These are phyloP conservation scores for Drosophila cardini DNA, from an alignment of 1,140 invertebrate genomes.

Conservation along the genomic window DNA sequence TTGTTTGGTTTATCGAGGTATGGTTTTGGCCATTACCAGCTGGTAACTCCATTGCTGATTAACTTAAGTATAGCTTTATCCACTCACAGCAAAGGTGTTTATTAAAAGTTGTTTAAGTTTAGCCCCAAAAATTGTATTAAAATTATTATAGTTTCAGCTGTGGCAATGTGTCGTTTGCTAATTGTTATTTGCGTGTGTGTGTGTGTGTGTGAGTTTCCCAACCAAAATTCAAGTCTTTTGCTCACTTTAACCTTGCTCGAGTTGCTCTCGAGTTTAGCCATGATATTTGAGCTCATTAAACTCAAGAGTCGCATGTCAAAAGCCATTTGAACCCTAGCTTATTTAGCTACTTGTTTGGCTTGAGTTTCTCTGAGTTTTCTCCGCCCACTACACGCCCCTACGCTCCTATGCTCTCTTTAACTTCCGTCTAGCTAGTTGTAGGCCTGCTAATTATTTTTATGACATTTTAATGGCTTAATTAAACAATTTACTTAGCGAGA, in stretches of 20 bases:
- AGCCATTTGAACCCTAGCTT: constrained; percentile 55
- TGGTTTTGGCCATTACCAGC: not conserved
- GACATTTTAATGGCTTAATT: constrained; percentile 80
- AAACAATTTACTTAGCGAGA: constrained; percentile 72
- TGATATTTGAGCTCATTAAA: constrained; percentile 43
- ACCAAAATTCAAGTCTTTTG: constrained; percentile 13
- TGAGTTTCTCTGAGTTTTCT: constrained; percentile 1
- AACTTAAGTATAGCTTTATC: not conserved
- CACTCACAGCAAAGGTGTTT: constrained; percentile 3
- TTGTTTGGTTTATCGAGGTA: not conserved
- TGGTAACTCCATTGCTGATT: constrained; percentile 9
- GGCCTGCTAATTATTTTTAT: constrained; percentile 76
- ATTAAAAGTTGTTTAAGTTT: constrained; percentile 5
- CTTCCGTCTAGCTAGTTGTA: constrained; percentile 39
- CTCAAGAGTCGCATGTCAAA: constrained; percentile 72
- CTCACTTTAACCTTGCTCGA: constrained; percentile 13
- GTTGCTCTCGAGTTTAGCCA: constrained; percentile 2
- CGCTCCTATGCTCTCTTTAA: constrained; percentile 25
- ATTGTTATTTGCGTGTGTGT: constrained; percentile 1
- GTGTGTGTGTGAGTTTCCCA: constrained; percentile 8
- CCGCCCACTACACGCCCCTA: constrained; percentile 7
- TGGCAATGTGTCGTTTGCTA: constrained; percentile 4
- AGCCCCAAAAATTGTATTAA: not conserved
- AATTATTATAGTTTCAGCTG: not conserved
- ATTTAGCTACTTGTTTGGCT: constrained; percentile 7